phyloP scores from a whole-genome alignment of 2,797 vertebrate species.

The Peromyscus eremicus region DNA sequence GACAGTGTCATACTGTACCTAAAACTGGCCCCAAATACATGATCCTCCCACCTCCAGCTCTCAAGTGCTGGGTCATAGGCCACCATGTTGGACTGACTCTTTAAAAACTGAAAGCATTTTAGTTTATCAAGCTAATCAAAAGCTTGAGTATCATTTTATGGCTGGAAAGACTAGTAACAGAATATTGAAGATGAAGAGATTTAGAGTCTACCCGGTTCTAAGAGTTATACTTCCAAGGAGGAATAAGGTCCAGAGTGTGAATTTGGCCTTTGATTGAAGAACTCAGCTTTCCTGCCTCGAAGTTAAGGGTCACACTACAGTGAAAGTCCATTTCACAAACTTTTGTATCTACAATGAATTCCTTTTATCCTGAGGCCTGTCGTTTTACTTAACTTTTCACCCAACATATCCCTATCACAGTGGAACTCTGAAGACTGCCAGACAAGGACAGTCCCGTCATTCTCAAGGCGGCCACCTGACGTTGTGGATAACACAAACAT shows the following conservation, averaged over 20 bases:
- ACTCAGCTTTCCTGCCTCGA: background rate
- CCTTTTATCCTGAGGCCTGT: background rate
- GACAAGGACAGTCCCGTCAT: background rate
- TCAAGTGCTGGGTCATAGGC: background rate
- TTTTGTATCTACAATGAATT: background rate
- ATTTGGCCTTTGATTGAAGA: background rate
- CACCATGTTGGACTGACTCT: background rate
- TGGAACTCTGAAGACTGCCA: background rate
- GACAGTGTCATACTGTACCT: background rate
- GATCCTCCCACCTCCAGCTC: background rate
- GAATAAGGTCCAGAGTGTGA: background rate
- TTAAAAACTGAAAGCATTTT: constrained; percentile 42
- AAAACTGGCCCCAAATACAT: background rate
- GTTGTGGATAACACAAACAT: background rate
- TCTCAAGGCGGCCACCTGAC: background rate
- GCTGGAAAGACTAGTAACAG: constrained; percentile 12
- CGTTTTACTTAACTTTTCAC: background rate
- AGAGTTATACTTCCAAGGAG: background rate
- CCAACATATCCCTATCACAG: background rate
- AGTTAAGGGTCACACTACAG: background rate
- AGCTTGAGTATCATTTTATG: background rate
- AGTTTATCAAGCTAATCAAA: constrained; percentile 20
- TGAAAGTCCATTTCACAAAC: background rate
- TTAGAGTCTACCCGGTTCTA: background rate
- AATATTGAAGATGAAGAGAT: background rate